phyloP scores from a whole-genome alignment of 2,888 invertebrate genomes.

The Dolichopus griseipennis region DNA sequence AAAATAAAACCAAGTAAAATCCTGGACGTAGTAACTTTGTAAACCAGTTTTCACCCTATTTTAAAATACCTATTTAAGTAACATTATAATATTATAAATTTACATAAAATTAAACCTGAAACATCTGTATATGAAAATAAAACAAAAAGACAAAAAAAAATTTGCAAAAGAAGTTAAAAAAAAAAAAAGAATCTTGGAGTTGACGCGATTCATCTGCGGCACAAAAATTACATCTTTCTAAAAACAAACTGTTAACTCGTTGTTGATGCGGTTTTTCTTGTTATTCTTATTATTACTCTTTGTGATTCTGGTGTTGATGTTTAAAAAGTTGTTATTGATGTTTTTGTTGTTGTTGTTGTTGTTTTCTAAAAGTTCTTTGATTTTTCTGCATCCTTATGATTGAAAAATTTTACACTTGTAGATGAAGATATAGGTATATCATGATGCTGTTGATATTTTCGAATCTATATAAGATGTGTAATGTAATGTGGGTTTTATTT shows the following conservation, averaged over 20 bases:
- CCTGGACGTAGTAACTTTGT: too few species aligned
- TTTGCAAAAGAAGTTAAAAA: too few species aligned
- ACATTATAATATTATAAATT: neutral
- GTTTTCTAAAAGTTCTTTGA: too few species aligned
- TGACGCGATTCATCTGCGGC: neutral
- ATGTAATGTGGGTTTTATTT: neutral
- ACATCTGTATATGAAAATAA: neutral
- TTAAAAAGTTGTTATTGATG: neutral
- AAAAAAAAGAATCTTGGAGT: neutral
- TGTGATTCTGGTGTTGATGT: neutral
- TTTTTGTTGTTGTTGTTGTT: too few species aligned
- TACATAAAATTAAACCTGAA: slow-evolving; percentile 1
- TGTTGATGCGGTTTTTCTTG: too few species aligned
- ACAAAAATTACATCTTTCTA: slow-evolving; percentile 2
- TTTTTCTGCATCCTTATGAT: neutral
- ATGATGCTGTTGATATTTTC: neutral
- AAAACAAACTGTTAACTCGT: neutral
- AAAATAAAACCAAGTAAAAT: too few species aligned
- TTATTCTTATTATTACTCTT: too few species aligned
- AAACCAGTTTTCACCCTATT: too few species aligned
- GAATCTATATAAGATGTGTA: neutral
- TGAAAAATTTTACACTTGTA: neutral
- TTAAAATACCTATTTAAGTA: neutral
- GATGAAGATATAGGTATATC: neutral
- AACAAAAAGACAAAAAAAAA: neutral